Evolutionary conservation across 2,888 invertebrate species (phyloP).

Genomic region (Griposia aprilina): DNA sequence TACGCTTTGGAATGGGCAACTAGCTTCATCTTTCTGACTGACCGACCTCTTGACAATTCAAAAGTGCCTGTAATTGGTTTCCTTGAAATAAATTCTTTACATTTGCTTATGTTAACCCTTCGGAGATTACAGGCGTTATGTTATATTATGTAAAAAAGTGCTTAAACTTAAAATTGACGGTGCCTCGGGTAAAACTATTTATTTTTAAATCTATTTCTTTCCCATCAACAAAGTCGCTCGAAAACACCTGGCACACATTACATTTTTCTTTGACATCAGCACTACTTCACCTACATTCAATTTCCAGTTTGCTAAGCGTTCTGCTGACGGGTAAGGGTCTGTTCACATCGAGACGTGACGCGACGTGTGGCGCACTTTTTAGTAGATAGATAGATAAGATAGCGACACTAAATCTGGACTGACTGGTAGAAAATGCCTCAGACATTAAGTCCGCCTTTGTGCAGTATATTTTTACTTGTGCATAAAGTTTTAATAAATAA

Average conservation of each 20-base stretch:
- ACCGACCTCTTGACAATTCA: too few species aligned
- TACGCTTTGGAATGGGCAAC: too few species aligned
- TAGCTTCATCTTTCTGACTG: too few species aligned
- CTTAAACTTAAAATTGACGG: background rate
- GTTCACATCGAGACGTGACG: background rate
- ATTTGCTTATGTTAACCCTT: too few species aligned
- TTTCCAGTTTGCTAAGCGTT: conserved; percentile 34
- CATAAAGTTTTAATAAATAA: too few species aligned
- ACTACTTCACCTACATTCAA: conserved; percentile 45
- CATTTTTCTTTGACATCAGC: conserved; percentile 50
- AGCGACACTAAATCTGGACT: too few species aligned
- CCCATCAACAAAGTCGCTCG: conserved; percentile 8
- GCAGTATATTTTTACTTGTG: too few species aligned
- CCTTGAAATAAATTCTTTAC: too few species aligned
- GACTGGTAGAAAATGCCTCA: too few species aligned
- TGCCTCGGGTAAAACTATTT: background rate
- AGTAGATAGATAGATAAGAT: background rate
- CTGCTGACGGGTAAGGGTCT: conserved; percentile 6
- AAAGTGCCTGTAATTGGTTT: too few species aligned
- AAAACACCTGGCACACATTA: conserved; percentile 52
- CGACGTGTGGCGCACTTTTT: background rate
- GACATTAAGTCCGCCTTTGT: too few species aligned
- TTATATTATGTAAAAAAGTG: background rate
- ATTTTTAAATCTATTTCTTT: conserved; percentile 1
- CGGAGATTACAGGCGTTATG: background rate